Evolutionary conservation across 1,140 invertebrate species (phyloP), one percentile per base, ranked within the genome.

Genomic region (Plodia interpunctella): DNA sequence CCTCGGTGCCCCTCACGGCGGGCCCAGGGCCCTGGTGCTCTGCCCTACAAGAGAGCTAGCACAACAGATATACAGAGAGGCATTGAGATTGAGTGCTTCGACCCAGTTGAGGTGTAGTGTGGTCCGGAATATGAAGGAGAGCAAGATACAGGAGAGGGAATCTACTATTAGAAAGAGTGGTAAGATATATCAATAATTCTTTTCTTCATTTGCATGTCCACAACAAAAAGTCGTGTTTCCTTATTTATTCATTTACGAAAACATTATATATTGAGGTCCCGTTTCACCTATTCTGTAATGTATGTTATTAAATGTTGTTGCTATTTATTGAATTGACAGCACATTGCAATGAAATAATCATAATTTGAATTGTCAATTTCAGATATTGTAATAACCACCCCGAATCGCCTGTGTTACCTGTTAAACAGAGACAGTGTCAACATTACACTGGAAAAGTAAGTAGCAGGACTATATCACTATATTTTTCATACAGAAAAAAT

Each of bases 351-450:
- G n/a, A n/a, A n/a, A n/a, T n/a, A n/a, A n/a, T n/a, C n/a, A n/a
- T 20, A 28, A 65, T 72, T 72, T 32, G n/a, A n/a, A 63, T 72
- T 72, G 74, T 66, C 73, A 59, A 66, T 93, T 92, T 56, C 80
- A 95, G 97, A 99, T 92, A 96, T 99, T 74, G 90, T 99, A 5
- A 95, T 99, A 30, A 97, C 97, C 49, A 99, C 98, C 6, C 98
- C 98, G n/a, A 98, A 98, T 79, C 92, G 97, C 73, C 88, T 99
- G 10, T 94, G 98, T 63, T 97, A 94, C 85, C 82, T 99, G 52
- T 82, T 99, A 30, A 94, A 96, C 77, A 94, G 96, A 80, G 94
- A 98, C 55, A 93, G 94, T 51, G 92, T 94, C 20, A 90, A 92
- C 0, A 92, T 98, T 51, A 92, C 90, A 52, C 90, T 98, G 35